Percentiles rank a stretch among this genome's conserved stretches.
phyloP scores from a whole-genome alignment of 2,797 vertebrate genomes.

The Macroramphosus scolopax region DNA sequence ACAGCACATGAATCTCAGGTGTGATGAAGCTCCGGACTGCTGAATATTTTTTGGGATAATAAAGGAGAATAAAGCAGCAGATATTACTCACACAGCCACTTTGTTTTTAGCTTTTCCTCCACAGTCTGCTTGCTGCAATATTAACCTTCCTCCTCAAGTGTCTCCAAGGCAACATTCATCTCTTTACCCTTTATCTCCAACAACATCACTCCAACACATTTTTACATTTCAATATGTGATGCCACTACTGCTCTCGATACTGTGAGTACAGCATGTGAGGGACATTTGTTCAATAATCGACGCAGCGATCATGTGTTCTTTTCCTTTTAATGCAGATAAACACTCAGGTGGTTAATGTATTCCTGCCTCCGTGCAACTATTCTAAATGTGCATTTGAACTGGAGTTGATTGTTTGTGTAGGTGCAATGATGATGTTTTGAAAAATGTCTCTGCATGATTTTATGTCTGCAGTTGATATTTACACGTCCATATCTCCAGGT shows the following conservation, averaged over 20 bases:
- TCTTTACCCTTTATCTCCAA: conserved; percentile 33
- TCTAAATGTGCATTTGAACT: conserved; percentile 42
- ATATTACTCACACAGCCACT: conserved; percentile 12
- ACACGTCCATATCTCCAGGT: conserved; percentile 45
- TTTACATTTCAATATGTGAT: conserved; percentile 25
- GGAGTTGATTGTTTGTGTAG: conserved; percentile 58
- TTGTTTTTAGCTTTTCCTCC: conserved; percentile 12
- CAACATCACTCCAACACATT: conserved; percentile 27
- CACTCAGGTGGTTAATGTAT: conserved; percentile 43
- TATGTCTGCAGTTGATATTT: conserved; percentile 48
- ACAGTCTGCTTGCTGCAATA: conserved; percentile 19
- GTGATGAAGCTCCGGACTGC: background rate
- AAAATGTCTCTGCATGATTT: conserved; percentile 51
- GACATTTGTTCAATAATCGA: conserved; percentile 16
- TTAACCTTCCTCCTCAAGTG: conserved; percentile 41
- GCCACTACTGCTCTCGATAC: conserved; percentile 6
- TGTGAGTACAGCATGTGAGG: background rate
- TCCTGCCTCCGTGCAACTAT: conserved; percentile 16
- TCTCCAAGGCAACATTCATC: conserved; percentile 61
- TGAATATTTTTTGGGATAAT: background rate
- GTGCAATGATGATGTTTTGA: conserved; percentile 56
- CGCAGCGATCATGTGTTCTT: conserved; percentile 13
- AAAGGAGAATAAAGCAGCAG: conserved; percentile 3
- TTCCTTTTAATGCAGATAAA: conserved; percentile 34
- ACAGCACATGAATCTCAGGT: conserved; percentile 5